A percentile compares a stretch with the other conserved stretches of the same genome.
Evolutionary conservation across 2,113 vertebrate species (phyloP).

Genomic region (Nerophis lumbriciformis): DNA sequence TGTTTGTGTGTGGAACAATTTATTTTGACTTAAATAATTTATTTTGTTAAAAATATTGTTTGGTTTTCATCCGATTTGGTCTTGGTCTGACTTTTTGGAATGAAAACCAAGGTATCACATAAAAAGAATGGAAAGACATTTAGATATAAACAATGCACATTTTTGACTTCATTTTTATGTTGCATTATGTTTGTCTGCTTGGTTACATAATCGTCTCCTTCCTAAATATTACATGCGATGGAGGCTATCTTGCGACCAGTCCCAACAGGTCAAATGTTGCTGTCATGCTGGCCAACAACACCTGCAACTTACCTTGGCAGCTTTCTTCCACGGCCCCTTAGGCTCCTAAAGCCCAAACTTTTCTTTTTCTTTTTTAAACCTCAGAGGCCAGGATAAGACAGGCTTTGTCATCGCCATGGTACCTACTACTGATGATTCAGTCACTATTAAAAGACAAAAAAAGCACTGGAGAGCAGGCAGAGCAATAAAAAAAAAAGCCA

Average conservation of each 20-base stretch:
- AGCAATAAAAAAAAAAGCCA: conserved; percentile 35
- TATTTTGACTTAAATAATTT: too few species aligned
- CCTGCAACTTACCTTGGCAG: conserved; percentile 31
- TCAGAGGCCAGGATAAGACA: conserved; percentile 20
- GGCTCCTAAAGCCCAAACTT: conserved; percentile 28
- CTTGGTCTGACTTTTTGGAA: too few species aligned
- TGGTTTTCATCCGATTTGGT: too few species aligned
- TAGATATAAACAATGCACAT: too few species aligned
- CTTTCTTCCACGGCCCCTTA: conserved; percentile 31
- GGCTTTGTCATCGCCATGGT: conserved; percentile 39
- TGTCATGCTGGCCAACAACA: conserved; percentile 19
- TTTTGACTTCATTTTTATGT: too few species aligned
- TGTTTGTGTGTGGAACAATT: too few species aligned
- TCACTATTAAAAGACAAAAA: conserved; percentile 13
- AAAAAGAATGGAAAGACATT: too few species aligned
- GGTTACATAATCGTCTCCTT: conserved; percentile 28
- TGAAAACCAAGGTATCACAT: too few species aligned
- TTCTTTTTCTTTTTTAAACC: conserved; percentile 27
- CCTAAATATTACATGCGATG: conserved; percentile 56
- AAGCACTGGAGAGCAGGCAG: conserved; percentile 35
- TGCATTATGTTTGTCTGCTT: too few species aligned
- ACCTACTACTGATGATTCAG: conserved; percentile 39
- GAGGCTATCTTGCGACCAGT: conserved; percentile 20
- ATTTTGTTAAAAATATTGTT: too few species aligned
- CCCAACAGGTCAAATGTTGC: conserved; percentile 46